Base-by-base conservation (phyloP, 1,140 invertebrate species). In the Metopolophium dirhodum region DNA sequence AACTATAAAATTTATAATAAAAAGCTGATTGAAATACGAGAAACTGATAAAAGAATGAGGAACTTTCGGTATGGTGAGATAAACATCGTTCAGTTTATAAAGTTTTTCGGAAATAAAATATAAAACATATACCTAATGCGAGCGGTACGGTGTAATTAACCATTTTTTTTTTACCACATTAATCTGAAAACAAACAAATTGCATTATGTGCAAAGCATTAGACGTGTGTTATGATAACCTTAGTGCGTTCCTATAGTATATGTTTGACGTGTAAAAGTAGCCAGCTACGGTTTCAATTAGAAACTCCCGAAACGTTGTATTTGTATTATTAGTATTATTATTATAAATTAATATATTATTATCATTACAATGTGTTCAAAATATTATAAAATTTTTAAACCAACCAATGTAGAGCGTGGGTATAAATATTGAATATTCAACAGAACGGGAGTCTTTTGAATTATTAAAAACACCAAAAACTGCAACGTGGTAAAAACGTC, bases 351-450 rank as follows among this genome's bases (percentile, higher is more conserved):
- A n/a, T 77, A n/a, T 77, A 77, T n/a, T 77, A 77, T n/a, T 77
- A 77, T n/a, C 14, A n/a, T 18, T 30, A 14, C 30, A 30, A 23
- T 77, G 14, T 14, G 14, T 77, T 77, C 61, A 77, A 18, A 30
- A 14, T 7, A n/a, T 18, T 18, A 18, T 77, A n/a, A 14, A n/a
- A 77, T 30, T 77, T 77, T 77, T 18, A n/a, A 77, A 77, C n/a
- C 18, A n/a, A n/a, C 61, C 30, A 0, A 30, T 61, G 57, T 61
- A 20, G 61, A 35, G 14, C 61, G 14, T 2, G 61, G 14, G 9
- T 26, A 77, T 77, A 85, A 85, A 41, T 41, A 85, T 85, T 85
- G 83, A 41, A 85, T 41, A 85, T 85, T 85, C 41, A 41, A 85
- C 83, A 23, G 22, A 85, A 41, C 41, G 37, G 41, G 1, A 85